Percentiles rank a stretch among this genome's conserved stretches.
These are phyloP conservation scores for Galerucella calmariensis DNA, from an alignment of 2,888 invertebrate genomes.

Conservation along the genomic window DNA sequence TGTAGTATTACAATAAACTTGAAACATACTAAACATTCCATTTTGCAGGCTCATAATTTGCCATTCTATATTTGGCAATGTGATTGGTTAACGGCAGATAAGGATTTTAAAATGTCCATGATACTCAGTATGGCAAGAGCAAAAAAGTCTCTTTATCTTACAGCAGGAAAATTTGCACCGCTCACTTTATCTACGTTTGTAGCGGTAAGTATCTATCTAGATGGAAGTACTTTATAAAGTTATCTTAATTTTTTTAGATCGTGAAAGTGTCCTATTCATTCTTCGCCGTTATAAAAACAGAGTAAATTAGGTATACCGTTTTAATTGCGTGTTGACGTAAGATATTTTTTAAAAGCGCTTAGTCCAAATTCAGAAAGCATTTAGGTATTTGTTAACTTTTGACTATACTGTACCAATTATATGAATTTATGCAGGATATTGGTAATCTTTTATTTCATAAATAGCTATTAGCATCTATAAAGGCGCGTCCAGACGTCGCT, in stretches of 20 bases:
- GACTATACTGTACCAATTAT: too few relatives aligned
- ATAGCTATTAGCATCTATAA: too few relatives aligned
- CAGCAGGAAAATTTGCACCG: constrained; percentile 60
- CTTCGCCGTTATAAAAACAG: constrained; percentile 52
- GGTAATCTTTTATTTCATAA: too few relatives aligned
- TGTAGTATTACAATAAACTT: too few relatives aligned
- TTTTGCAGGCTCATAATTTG: constrained; percentile 54
- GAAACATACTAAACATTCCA: too few relatives aligned
- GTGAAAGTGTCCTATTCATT: constrained; percentile 52
- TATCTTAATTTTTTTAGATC: constrained; percentile 44
- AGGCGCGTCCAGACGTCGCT: too few relatives aligned
- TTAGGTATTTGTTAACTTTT: background rate
- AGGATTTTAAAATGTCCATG: constrained; percentile 55
- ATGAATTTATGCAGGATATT: too few relatives aligned
- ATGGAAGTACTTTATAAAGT: background rate
- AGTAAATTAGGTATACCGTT: background rate
- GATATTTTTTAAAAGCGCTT: too few relatives aligned
- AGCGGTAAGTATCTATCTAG: constrained; percentile 49
- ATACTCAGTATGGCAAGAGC: constrained; percentile 59
- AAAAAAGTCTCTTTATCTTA: constrained; percentile 56
- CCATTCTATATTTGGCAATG: constrained; percentile 57
- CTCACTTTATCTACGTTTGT: constrained; percentile 58
- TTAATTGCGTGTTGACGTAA: background rate
- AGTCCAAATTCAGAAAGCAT: too few relatives aligned
- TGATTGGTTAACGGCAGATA: constrained; percentile 55